Conservation (phyloP, 64 coral and sea anemone genomes). For the Acropora yongei region DNA sequence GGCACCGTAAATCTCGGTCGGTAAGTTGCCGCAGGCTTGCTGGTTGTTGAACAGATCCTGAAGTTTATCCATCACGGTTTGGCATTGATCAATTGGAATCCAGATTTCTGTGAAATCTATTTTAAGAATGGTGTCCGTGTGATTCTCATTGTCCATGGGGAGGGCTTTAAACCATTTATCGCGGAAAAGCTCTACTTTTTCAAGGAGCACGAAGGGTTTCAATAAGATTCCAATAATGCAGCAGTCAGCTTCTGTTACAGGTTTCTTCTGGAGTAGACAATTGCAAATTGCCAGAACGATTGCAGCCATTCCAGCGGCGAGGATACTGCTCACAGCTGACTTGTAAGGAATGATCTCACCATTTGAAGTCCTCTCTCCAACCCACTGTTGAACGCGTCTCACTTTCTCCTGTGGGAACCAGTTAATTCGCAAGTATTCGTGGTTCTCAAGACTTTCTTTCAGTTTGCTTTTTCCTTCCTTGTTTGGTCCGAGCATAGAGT, state of each 20-base stretch:
- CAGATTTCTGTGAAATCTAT: constrained; percentile 17
- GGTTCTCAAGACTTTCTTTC: too few relatives aligned
- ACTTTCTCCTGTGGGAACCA: too few relatives aligned
- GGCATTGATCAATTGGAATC: constrained; percentile 51
- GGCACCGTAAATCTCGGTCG: constrained; percentile 74
- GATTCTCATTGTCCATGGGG: constrained; percentile 68
- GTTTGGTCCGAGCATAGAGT: constrained; percentile 53
- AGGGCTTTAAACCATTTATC: constrained; percentile 60
- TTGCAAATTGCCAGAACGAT: too few relatives aligned
- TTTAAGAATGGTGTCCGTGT: constrained; percentile 41
- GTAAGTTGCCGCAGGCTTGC: constrained; percentile 51
- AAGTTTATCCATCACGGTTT: constrained; percentile 59
- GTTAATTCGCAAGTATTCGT: too few relatives aligned
- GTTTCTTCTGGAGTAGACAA: too few relatives aligned
- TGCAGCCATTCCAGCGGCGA: too few relatives aligned
- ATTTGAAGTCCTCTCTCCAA: too few relatives aligned
- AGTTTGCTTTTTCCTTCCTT: not conserved
- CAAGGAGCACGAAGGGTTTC: constrained; percentile 25
- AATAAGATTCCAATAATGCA: constrained; percentile 21
- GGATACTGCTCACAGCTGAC: too few relatives aligned
- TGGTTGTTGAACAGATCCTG: constrained; percentile 53
- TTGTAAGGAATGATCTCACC: too few relatives aligned
- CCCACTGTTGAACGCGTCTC: too few relatives aligned
- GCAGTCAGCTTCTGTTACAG: too few relatives aligned
- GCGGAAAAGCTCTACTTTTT: constrained; percentile 10